Conservation (phyloP, 2,888 invertebrate species). For the Netelia fuscicornis region DNA sequence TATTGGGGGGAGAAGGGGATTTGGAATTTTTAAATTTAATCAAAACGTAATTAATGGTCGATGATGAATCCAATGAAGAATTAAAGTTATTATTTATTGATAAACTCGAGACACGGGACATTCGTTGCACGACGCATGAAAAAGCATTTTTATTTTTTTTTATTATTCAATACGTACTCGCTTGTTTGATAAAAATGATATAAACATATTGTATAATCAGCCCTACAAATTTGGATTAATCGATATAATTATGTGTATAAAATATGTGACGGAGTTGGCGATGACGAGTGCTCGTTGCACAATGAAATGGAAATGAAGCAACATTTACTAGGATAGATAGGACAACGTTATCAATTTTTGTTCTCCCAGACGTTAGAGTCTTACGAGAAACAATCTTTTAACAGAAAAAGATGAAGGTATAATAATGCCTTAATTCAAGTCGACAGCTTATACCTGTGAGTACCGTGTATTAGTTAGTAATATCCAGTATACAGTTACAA, state of each 20-base stretch:
- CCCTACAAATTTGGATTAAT: constrained; percentile 67
- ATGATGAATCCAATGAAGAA: constrained; percentile 40
- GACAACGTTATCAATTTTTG: constrained; percentile 80
- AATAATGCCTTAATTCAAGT: constrained; percentile 40
- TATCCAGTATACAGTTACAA: constrained; percentile 45
- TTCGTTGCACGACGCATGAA: constrained; percentile 60
- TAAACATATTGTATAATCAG: constrained; percentile 70
- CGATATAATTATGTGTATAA: constrained; percentile 66
- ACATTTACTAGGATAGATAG: constrained; percentile 82
- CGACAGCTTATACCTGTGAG: constrained; percentile 43
- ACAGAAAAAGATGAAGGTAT: constrained; percentile 33
- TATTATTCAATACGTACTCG: constrained; percentile 47
- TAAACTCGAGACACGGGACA: constrained; percentile 8
- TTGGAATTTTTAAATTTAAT: constrained; percentile 60
- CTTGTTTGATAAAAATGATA: constrained; percentile 46
- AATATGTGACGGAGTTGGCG: constrained; percentile 37
- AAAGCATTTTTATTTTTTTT: constrained; percentile 47
- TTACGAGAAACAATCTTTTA: constrained; percentile 72
- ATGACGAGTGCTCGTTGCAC: constrained; percentile 72
- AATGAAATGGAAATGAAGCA: constrained; percentile 61
- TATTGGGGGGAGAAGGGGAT: not conserved
- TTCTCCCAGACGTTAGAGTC: constrained; percentile 78
- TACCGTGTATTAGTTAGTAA: constrained; percentile 59
- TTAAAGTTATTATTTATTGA: constrained; percentile 50
- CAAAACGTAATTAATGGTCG: constrained; percentile 59